Evolutionary conservation across 2,797 vertebrate species (phyloP).

Genomic region (Cossypha niveicapilla): DNA sequence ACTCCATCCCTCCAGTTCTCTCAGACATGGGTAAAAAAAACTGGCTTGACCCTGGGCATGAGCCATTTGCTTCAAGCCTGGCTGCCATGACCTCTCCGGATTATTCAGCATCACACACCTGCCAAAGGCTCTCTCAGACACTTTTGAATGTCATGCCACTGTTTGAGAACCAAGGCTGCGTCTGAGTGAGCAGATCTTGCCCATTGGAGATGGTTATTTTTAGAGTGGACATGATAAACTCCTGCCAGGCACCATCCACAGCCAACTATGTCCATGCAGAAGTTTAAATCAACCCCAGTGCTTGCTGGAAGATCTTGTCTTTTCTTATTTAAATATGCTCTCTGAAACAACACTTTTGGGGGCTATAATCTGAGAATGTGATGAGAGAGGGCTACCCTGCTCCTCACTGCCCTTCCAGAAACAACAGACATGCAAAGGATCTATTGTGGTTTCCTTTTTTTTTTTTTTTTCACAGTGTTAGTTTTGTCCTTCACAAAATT

Average conservation of each 20-base stretch:
- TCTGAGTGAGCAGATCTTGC: neutral
- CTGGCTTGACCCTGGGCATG: neutral
- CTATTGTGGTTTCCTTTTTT: neutral
- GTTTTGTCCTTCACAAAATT: conserved; percentile 43
- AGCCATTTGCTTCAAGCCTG: neutral
- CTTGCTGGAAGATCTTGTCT: neutral
- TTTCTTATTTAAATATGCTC: conserved; percentile 10
- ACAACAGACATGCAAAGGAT: neutral
- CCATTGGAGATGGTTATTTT: conserved; percentile 33
- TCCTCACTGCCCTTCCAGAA: neutral
- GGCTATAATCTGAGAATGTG: neutral
- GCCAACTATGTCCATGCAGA: neutral
- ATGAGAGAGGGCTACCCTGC: neutral
- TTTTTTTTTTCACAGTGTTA: neutral
- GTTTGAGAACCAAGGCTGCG: neutral
- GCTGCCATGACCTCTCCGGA: neutral
- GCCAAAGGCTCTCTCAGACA: neutral
- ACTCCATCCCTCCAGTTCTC: neutral
- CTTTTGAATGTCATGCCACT: neutral
- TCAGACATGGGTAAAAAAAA: neutral
- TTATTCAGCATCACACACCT: neutral
- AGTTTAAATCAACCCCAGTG: conserved; percentile 1
- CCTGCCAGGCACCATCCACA: neutral
- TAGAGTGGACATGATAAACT: conserved; percentile 37
- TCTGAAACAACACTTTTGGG: neutral